Conservation (phyloP, 1,140 invertebrate species). For the Drosophila bipectinata region DNA sequence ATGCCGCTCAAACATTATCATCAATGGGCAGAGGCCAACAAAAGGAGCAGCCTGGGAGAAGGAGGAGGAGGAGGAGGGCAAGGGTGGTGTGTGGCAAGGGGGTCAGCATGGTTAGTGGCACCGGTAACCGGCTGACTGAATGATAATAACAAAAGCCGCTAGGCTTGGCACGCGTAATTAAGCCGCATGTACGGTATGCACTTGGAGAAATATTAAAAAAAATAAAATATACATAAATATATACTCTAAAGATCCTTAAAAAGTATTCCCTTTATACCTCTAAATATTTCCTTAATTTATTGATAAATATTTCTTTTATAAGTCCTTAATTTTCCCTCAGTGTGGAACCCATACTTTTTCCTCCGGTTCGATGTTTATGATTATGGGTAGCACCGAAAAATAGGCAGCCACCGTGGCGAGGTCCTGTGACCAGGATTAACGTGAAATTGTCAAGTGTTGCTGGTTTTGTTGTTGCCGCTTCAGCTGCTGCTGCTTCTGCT, state of each 20-base stretch:
- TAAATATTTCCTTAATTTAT: too few species aligned
- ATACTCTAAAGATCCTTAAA: too few species aligned
- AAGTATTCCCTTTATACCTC: too few species aligned
- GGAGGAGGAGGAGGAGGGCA: not conserved
- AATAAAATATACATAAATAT: not conserved
- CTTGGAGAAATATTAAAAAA: conserved; percentile 1
- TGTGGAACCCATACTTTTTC: conserved; percentile 3
- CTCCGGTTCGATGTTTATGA: conserved; percentile 69
- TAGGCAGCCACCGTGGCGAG: conserved; percentile 46
- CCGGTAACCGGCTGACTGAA: conserved; percentile 64
- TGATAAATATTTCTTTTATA: too few species aligned
- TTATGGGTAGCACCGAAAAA: conserved; percentile 57
- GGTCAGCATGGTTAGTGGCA: conserved; percentile 31
- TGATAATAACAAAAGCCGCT: conserved; percentile 79
- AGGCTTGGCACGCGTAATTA: conserved; percentile 77
- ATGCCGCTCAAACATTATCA: conserved; percentile 77
- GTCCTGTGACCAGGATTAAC: conserved; percentile 72
- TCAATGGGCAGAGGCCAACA: conserved; percentile 51
- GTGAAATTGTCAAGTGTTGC: conserved; percentile 74
- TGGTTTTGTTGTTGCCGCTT: conserved; percentile 16
- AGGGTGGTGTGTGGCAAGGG: conserved; percentile 4
- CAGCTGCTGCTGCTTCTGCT: not conserved
- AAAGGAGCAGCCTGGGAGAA: conserved; percentile 25
- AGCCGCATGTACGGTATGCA: conserved; percentile 63
- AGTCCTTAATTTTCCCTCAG: not conserved